These are phyloP conservation scores for Malurus cyaneus DNA, from an alignment of 2,113 vertebrate species.

Conservation along the genomic window DNA sequence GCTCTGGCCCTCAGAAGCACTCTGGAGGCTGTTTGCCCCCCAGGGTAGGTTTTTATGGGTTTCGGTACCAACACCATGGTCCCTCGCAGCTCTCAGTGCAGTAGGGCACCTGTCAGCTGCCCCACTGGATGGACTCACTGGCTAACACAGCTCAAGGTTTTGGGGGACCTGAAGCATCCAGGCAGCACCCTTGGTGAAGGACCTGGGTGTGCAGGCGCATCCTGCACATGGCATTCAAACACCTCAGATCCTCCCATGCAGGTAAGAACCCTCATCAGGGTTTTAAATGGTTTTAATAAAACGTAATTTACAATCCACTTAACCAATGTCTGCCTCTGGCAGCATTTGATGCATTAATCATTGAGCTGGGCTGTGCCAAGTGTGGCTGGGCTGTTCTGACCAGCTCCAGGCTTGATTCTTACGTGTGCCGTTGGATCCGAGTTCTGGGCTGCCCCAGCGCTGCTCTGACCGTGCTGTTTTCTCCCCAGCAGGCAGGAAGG, in stretches of 20 bases:
- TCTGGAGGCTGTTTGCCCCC: background rate
- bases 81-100: rapidly evolving
- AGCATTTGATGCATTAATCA: conserved; percentile 75
- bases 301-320: conserved; percentile 59
- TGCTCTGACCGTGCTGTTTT: background rate
- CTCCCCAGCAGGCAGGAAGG: background rate
- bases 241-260: background rate
- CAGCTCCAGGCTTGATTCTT: background rate
- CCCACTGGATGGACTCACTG: background rate
- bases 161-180: background rate
- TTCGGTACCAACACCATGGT: rapidly evolving
- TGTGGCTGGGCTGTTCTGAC: conserved; percentile 68
- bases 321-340: conserved; percentile 75
- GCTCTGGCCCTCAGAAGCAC: background rate
- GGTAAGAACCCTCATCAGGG: background rate
- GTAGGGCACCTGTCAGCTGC: background rate
- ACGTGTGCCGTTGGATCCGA: rapidly evolving
- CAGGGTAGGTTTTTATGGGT: background rate
- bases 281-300: conserved; percentile 81
- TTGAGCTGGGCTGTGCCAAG: conserved; percentile 68
- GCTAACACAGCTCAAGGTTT: background rate
- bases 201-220: background rate
- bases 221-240: background rate
- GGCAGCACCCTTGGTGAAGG: background rate
- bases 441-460: background rate